Evolutionary conservation across 2,113 vertebrate species (phyloP), one percentile per base, ranked within the genome.

Genomic region (Pangasianodon gigas): DNA sequence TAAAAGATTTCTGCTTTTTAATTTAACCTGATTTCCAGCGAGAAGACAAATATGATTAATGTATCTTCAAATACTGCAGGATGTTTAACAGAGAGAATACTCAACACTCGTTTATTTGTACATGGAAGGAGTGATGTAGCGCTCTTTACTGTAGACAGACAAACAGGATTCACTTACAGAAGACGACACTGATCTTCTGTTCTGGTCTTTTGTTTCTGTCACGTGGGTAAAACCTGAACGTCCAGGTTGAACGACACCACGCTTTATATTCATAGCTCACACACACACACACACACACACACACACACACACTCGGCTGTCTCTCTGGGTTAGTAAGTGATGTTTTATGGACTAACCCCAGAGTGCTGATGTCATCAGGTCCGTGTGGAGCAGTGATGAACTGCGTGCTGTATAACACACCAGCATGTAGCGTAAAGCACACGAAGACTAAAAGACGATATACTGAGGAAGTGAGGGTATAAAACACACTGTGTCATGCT

Each of bases 291-390:
- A 75, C 37, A 67, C 65, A 67, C 65, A 67, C 65, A 67, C 65
- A 69, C 65, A 69, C 60, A 62, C 58, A 60, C 58, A n/a, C 11
- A 67, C 29, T 4, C 10, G 4, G 14, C 37, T 21, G 37, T 74
- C 37, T 74, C 37, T 74, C 71, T 21, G 24, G 41, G 10, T 46
- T 1, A 62, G 56, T 29, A 52, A 65, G 10, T 51, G 77, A 79
- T 51, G 87, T 41, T 81, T 81, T 81, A 88, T 81, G 48, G 79
- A 88, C 77, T 65, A 51, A 46, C 58, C 74, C 46, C 41, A n/a
- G 54, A 65, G 24, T 80, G 74, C 41, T 87, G 54, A 87, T 58
- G 74, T 65, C 74, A 65, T 79, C 29, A 81, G 62, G n/a, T 46
- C 29, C 2, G 41, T 32, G 46, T 32, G 58, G 29, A 46, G 19